phyloP scores from a whole-genome alignment of 2,888 invertebrate species.

The Rhaphigaster nebulosa region DNA sequence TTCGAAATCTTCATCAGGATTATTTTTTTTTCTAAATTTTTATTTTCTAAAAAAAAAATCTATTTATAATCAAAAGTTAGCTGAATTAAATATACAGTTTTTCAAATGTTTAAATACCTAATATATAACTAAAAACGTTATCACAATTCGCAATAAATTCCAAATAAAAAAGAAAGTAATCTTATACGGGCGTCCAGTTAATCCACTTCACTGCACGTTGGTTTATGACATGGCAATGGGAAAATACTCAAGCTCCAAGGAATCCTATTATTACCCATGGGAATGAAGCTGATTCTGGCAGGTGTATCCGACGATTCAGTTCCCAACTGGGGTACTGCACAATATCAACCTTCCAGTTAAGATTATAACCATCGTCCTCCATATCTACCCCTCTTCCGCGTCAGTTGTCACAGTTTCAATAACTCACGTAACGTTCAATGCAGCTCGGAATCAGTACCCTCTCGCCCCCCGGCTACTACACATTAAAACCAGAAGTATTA shows the following conservation, averaged over 20 bases:
- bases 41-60: too few species aligned
- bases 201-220: background rate
- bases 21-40: too few species aligned
- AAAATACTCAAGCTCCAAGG: background rate
- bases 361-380: background rate
- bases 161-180: too few species aligned
- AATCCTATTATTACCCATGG: background rate
- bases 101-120: too few species aligned
- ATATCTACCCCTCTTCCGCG: slow-evolving; percentile 46
- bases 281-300: slow-evolving; percentile 15
- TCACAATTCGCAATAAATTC: too few species aligned
- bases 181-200: background rate
- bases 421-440: background rate
- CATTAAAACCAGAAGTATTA: background rate
- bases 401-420: background rate
- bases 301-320: background rate
- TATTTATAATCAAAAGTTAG: too few species aligned
- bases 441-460: background rate
- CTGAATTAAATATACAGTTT: too few species aligned
- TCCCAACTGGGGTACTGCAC: background rate
- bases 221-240: background rate
- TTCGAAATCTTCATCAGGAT: too few species aligned
- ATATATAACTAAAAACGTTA: too few species aligned
- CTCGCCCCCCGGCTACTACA: background rate
- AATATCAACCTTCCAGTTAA: background rate